Evolutionary conservation across 2,888 invertebrate species (phyloP), one percentile per base, ranked within the genome.

Genomic region (Tridacna crocea): DNA sequence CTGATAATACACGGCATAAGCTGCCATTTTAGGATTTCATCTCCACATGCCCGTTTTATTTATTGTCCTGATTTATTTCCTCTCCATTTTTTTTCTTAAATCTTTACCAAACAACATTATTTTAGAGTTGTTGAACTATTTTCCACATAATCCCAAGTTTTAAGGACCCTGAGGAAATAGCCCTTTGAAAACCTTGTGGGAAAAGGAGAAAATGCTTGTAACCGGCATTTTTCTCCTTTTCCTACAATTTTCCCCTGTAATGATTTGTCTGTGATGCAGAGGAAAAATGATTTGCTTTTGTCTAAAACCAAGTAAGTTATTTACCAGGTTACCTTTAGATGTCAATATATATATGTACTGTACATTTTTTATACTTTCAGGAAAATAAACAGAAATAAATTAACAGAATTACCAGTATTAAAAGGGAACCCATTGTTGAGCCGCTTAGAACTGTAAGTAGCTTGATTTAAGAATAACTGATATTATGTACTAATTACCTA

Each of bases 381-480:
- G 85, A 96, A 95, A 93, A 94, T 96, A 84, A 96, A 96, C 89
- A 95, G 95, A 91, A 96, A 96, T 91, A 93, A 94, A 73, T 94
- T 96, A 84, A 95, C 94, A 80, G 94, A 94, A 88, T 95, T 96
- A 91, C 96, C 96, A 48, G 88, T 91, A 24, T 91, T 95, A 75
- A 92, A 92, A 55, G 90, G 90, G 77, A 91, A 93, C 72, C 88
- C 92, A 74, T 94, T 94, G 89, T 91, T 96, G 82, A 94, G 94
- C 46, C 93, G 94, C 83, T 93, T 96, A 79, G 94, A 94, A 82
- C 88, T 96, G 96, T 96, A 94, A 95, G 96, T 94, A 89, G n/a
- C 22, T 22, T n/a, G 36, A 36, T 61, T 13, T 61, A 10, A 61
- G 12, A n/a, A 22, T n/a, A n/a, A n/a, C n/a, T n/a, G n/a, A n/a